These are phyloP conservation scores for Otolemur garnettii DNA, from an alignment of 2,113 vertebrate species.

Conservation along the genomic window DNA sequence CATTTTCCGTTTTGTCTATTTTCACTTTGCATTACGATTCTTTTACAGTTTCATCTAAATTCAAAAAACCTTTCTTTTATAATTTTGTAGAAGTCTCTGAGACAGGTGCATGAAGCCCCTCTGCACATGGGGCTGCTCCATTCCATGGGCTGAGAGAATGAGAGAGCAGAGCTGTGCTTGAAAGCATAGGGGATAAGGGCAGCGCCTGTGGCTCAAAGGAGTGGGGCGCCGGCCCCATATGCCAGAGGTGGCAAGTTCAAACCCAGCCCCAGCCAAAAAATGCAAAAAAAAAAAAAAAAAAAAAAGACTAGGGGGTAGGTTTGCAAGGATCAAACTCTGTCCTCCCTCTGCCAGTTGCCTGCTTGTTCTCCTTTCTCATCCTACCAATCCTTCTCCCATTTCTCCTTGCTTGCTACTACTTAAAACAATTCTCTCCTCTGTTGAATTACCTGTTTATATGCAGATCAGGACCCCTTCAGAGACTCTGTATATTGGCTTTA, in stretches of 20 bases:
- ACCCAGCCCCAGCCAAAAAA: no score
- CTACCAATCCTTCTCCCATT: no score
- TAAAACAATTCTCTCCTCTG: neutral
- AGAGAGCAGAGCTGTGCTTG: neutral
- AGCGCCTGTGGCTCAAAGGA: no score
- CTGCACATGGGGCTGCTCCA: rapidly evolving
- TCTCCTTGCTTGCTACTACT: neutral
- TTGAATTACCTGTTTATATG: neutral
- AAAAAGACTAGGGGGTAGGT: neutral
- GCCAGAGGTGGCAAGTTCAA: no score
- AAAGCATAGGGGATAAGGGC: neutral
- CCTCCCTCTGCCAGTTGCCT: neutral
- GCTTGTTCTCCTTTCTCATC: neutral
- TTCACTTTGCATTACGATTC: neutral
- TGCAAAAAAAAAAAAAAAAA: no score
- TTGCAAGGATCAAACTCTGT: neutral
- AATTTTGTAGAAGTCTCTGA: neutral
- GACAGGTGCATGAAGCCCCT: neutral
- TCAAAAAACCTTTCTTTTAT: neutral
- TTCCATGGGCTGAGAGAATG: neutral
- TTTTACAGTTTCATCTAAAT: neutral
- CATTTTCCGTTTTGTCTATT: neutral
- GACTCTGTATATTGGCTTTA: neutral
- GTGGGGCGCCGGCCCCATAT: no score
- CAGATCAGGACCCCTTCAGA: neutral